A percentile compares a stretch with the other conserved stretches of the same genome.
Evolutionary conservation across 2,113 vertebrate species (phyloP).

Genomic region (Zosterops japonicus): DNA sequence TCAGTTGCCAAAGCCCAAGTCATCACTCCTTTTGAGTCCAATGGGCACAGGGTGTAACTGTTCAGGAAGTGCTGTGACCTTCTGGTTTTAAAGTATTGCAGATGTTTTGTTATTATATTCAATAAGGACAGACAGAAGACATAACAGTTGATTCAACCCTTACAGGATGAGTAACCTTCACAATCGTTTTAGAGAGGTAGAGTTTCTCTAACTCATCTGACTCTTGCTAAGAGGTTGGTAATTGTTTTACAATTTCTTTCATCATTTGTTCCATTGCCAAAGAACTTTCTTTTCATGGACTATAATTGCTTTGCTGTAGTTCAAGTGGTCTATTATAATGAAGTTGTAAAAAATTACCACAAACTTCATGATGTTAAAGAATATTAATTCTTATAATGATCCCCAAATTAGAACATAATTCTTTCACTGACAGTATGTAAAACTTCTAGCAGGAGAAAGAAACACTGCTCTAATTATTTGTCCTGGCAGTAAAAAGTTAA

Average conservation of each 20-base stretch:
- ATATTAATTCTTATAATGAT: slow-evolving; percentile 19
- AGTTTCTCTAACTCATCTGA: background rate
- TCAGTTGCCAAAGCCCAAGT: background rate
- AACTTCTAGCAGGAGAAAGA: background rate
- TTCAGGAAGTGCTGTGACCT: background rate
- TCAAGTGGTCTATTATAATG: background rate
- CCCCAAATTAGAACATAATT: background rate
- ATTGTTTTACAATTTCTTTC: slow-evolving; percentile 26
- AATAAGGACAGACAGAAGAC: background rate
- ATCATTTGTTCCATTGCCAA: background rate
- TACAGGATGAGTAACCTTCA: background rate
- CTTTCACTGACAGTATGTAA: background rate
- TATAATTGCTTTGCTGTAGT: slow-evolving; percentile 4
- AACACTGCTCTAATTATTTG: background rate
- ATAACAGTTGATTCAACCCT: background rate
- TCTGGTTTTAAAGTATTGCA: background rate
- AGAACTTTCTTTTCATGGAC: background rate
- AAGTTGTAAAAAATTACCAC: background rate
- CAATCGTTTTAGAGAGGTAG: background rate
- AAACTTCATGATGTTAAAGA: slow-evolving; percentile 3
- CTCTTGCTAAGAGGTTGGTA: background rate
- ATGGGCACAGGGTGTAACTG: background rate
- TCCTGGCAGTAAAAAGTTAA: background rate
- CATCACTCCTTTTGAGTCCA: background rate
- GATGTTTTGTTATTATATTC: background rate